Conservation (phyloP, 1,140 invertebrate species). For the Ptiloglossa arizonensis region DNA sequence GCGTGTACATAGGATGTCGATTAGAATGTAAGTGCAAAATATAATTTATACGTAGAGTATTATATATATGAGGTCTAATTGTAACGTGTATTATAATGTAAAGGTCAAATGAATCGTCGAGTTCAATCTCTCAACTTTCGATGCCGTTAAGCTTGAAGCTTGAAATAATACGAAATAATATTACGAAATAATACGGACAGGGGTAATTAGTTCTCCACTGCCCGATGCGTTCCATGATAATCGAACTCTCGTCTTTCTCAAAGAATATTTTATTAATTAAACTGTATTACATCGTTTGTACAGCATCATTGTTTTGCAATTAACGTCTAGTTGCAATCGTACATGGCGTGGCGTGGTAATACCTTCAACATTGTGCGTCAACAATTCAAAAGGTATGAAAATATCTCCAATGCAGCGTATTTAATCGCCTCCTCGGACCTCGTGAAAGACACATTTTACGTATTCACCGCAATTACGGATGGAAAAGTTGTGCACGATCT, state of each 20-base stretch:
- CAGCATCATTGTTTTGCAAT: not conserved
- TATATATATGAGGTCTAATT: no score
- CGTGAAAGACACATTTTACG: not conserved
- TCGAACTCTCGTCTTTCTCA: slow-evolving; percentile 9
- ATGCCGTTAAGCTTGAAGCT: no score
- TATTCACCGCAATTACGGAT: not conserved
- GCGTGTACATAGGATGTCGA: no score
- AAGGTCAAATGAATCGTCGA: no score
- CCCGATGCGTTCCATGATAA: not conserved
- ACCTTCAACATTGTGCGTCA: not conserved
- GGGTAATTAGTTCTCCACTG: no score
- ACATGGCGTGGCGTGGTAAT: not conserved
- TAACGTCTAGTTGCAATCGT: not conserved
- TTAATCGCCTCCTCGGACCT: not conserved
- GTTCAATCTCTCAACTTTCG: no score
- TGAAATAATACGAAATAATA: no score
- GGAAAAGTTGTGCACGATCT: not conserved
- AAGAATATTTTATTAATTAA: slow-evolving; percentile 64
- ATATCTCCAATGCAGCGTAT: not conserved
- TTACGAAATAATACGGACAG: no score
- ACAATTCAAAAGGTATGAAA: not conserved
- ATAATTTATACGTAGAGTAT: no score
- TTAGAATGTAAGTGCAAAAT: no score
- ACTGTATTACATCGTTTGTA: slow-evolving; percentile 45
- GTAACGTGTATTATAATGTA: no score